Conservation (phyloP, 2,797 vertebrate species). For the Okamejei kenojei region DNA sequence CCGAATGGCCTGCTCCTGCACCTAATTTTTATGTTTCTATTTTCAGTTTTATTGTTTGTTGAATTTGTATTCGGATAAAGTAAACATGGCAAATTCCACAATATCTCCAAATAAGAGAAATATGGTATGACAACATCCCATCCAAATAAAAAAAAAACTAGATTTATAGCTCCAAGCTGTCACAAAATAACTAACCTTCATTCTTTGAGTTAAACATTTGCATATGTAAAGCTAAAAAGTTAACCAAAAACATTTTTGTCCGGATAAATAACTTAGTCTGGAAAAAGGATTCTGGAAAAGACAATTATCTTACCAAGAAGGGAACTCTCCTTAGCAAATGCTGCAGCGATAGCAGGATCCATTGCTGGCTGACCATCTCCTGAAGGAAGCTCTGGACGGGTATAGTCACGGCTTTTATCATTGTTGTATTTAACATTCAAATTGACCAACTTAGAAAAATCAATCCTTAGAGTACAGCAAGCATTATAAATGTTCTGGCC, state of each 20-base stretch:
- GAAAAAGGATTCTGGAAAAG: neutral
- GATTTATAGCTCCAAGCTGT: neutral
- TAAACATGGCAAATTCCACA: no score
- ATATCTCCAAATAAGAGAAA: neutral
- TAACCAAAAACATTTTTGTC: neutral
- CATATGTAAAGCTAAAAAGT: neutral
- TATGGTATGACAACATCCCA: neutral
- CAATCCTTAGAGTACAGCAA: constrained; percentile 93
- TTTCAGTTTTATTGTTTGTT: neutral
- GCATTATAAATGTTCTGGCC: constrained; percentile 98
- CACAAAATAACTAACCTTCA: neutral
- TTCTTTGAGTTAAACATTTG: neutral
- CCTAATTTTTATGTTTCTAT: no score
- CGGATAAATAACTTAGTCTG: no score
- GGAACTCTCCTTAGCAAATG: constrained; percentile 89
- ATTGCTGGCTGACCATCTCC: constrained; percentile 85
- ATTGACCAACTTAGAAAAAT: constrained; percentile 96
- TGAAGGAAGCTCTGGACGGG: constrained; percentile 87
- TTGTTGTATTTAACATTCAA: constrained; percentile 99
- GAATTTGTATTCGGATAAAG: neutral
- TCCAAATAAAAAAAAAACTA: neutral
- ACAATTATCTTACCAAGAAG: constrained; percentile 78
- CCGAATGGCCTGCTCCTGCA: no score
- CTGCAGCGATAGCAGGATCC: constrained; percentile 77
- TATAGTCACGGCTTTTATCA: constrained; percentile 95